phyloP scores from a whole-genome alignment of 2,113 vertebrate genomes.

The Bufo bufo region DNA sequence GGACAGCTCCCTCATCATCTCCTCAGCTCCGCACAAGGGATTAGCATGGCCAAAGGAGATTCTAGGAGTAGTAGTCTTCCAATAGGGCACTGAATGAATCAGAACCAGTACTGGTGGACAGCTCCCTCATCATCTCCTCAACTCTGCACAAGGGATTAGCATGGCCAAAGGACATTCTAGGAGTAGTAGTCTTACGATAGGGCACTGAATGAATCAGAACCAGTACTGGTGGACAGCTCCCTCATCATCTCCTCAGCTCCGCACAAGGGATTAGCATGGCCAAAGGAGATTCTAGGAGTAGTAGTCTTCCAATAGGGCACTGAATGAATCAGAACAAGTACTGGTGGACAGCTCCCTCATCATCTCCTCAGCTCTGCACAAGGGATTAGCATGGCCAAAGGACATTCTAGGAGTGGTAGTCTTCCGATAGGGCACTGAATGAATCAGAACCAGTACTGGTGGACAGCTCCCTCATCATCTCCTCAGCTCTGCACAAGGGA shows the following conservation, averaged over 20 bases:
- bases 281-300: too few species aligned
- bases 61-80: too few species aligned
- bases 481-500: background rate
- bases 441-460: background rate
- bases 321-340: too few species aligned
- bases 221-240: background rate
- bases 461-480: background rate
- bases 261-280: too few species aligned
- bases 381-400: background rate
- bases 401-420: background rate
- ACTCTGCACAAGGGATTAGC: too few species aligned
- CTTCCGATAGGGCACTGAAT: background rate
- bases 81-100: too few species aligned
- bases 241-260: background rate
- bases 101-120: too few species aligned
- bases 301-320: too few species aligned
- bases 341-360: too few species aligned
- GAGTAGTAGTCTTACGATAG: background rate
- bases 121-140: too few species aligned
- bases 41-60: too few species aligned
- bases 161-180: background rate
- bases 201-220: background rate
- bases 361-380: too few species aligned
- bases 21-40: background rate
- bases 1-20: background rate